Base-by-base conservation (phyloP, 1,140 invertebrate species). In the Trachymyrmex septentrionalis region DNA sequence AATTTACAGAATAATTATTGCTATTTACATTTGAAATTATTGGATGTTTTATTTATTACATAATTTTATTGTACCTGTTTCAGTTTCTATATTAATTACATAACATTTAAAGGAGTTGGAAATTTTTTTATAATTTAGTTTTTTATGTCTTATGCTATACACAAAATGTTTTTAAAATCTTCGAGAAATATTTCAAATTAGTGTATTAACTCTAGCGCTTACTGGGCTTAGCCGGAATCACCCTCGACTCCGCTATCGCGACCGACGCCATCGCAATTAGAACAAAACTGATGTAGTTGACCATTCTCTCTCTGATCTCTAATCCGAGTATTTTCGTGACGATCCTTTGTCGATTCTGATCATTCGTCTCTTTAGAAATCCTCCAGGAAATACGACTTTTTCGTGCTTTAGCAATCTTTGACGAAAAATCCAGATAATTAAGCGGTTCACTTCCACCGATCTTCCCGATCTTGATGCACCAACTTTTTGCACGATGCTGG, bases 401-500 rank as follows among this genome's bases (percentile, higher is more conserved):
- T 67, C 24, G 48, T 34, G 71, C 14, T 38, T 34, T 21, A 1
- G 34, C 16, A 4, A 7, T 48, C 24, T 21, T 59, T 3, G 12
- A 59, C 7, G 12, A 6, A 64, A 67, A 85, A 55, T 77, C 27
- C 59, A 16, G 72, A 67, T 59, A 73, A 61, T 44, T 14, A 77
- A 89, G 66, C 24, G 69, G 27, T 34, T 61, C 76, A 92, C 85
- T 80, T 81, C 61, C 55, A 81, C 57, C 72, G 38, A 59, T 48
- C 27, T 38, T 38, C 50, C 27, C 27, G 27, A 21, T 89, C 67
- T 64, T 87, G 73, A 81, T 61, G 38, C 78, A 86, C 71, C 85
- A 80, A 89, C 85, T 90, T 89, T 92, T 85, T 87, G 92, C 76
- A 80, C 77, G 81, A 87, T 78, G 87, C 85, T 88, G 88, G 77